Base-by-base conservation (phyloP, 1,140 invertebrate species). In the Caligus rogercresseyi region DNA sequence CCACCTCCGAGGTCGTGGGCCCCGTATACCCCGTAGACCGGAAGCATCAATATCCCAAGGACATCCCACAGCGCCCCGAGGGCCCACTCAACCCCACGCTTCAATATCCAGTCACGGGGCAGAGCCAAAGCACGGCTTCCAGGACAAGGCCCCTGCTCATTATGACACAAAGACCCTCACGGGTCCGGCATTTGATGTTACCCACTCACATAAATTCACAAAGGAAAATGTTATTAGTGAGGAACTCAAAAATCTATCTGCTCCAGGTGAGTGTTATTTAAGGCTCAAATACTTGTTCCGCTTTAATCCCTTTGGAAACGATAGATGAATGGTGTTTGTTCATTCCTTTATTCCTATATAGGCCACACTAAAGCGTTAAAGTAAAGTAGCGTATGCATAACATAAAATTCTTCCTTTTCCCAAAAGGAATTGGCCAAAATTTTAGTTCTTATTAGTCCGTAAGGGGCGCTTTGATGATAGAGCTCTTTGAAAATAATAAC, bases 11-110 rank as follows among this genome's bases (percentile, higher is more conserved):
- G 19, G 16, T 56, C 16, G 18, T 18, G 7, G 61, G 52, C 25
- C 61, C 61, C 13, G 51, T 63, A 13, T 63, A 63, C 25, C 61
- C 61, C 4, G 61, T 63, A 7, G 61, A 63, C 18, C 16, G 54
- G 20, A 19, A 63, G 25, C 61, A 63, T 25, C 23, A 63, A 2
- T 63, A 59, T 55, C 61, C 61, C 21, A 54, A 54, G 23, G 61
- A 63, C 25, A 24, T 56, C 3, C 58, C 58, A 11, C 16, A 24
- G 18, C 18, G 52, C 19, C 15, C 18, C 11, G 55, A 62, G 13
- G 16, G 16, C 19, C 18, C 14, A 23, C 16, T 14, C 1, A 63
- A 63, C 16, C 15, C 56, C n/a, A 54, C 55, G 13, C 18, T 63
- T 21, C 16, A 58, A 25, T 63, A 53, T 55, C 61, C 61, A 20